Evolutionary conservation across 2,888 invertebrate species (phyloP), one percentile per base, ranked within the genome.

Genomic region (Selenia dentaria): DNA sequence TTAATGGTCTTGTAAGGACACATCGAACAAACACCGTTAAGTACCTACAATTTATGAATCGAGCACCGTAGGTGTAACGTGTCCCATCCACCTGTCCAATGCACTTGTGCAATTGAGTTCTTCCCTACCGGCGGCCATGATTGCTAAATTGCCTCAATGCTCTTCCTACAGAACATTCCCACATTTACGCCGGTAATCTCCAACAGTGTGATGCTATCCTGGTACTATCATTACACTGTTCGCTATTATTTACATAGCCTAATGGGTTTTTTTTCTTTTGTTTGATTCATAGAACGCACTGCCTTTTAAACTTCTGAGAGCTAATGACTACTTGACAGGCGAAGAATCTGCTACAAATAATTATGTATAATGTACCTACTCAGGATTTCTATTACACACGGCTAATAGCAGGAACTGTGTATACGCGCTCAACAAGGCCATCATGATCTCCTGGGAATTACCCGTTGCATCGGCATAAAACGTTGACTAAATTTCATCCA

Each of bases 91-190:
- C 51, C 58, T 59, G 52, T 51, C 41, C 33, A 39, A 18, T 53
- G 56, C 57, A 56, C 45, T 57, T 53, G 51, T 61, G 54, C 65
- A 70, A 69, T 71, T 67, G 61, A 50, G 49, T 46, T 47, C 53
- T 58, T 51, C 57, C 45, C 48, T 42, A 45, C 29, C 38, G 27
- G 24, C 43, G 46, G 36, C 46, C 49, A 46, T 57, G 64, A 67
- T 70, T 64, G 50, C 36, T 67, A 61, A 68, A 72, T 70, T 70
- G 66, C 59, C 54, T 52, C 57, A 70, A 54, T 59, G 64, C 37
- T 62, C 58, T 70, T 73, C 68, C 67, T 70, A 57, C 51, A 55
- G 42, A 25, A 43, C 36, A 44, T 58, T 62, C 61, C 67, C 67
- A 59, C 57, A 55, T 60, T 45, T 43, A 52, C 50, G 49, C 42